Percentiles rank a stretch among this genome's conserved stretches.
Conservation (phyloP, 2,113 vertebrate genomes). For the Chionis minor region DNA sequence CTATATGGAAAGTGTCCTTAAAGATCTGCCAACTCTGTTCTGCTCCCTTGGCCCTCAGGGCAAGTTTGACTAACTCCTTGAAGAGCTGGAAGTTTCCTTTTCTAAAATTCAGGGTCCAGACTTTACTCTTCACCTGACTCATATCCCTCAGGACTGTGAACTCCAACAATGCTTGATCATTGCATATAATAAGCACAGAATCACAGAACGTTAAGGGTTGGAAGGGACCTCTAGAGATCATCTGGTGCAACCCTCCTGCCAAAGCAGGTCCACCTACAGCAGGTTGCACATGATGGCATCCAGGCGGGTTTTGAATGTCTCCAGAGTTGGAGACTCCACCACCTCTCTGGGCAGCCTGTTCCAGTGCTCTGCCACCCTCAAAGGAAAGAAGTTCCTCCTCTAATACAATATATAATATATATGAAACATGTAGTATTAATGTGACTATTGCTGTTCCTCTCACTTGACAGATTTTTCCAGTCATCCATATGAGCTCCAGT, state of each 20-base stretch:
- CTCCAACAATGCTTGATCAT: background rate
- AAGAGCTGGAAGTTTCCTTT: background rate
- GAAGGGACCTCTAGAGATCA: too few species aligned
- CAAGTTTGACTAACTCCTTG: background rate
- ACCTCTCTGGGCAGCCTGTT: too few species aligned
- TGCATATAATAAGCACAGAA: background rate
- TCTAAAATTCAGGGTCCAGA: background rate
- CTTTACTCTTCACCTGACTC: background rate
- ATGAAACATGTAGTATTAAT: background rate
- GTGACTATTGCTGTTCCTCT: background rate
- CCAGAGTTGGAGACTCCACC: too few species aligned
- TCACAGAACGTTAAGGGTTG: too few species aligned
- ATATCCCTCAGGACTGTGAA: background rate
- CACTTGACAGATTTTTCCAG: background rate
- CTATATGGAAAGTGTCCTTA: background rate
- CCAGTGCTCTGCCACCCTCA: too few species aligned
- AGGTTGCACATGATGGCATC: too few species aligned
- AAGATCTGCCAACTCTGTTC: background rate
- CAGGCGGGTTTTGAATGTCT: too few species aligned
- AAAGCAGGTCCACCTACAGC: too few species aligned
- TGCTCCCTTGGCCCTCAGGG: background rate
- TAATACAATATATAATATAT: too few species aligned
- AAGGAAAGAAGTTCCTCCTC: too few species aligned
- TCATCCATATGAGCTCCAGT: background rate
- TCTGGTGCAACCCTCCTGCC: too few species aligned